These are phyloP conservation scores for Sisyra terminalis DNA, from an alignment of 2,888 invertebrate species.

Conservation along the genomic window DNA sequence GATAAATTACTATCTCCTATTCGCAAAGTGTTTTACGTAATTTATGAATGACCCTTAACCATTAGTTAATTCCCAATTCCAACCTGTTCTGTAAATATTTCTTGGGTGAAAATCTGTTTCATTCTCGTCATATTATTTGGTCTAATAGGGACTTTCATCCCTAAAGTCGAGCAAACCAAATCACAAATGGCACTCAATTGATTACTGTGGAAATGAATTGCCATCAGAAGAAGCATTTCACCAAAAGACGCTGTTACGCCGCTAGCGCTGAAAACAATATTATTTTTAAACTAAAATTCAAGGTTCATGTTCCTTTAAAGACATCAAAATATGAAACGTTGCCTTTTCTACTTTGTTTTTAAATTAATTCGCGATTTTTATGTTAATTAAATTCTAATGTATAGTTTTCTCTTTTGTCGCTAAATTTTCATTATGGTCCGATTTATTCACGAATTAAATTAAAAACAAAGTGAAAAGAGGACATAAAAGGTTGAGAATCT, in stretches of 20 bases:
- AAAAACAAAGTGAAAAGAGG: too few relatives aligned
- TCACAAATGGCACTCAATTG: conserved; percentile 88
- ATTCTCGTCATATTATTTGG: conserved; percentile 76
- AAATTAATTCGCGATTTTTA: too few relatives aligned
- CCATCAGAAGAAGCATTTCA: conserved; percentile 88
- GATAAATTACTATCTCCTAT: too few relatives aligned
- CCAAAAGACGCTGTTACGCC: conserved; percentile 82
- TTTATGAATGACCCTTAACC: conserved; percentile 2
- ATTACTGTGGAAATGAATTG: conserved; percentile 93
- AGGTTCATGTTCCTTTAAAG: too few relatives aligned
- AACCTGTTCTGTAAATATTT: conserved; percentile 91
- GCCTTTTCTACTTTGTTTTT: too few relatives aligned
- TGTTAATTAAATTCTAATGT: too few relatives aligned
- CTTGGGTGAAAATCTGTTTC: conserved; percentile 89
- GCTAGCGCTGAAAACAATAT: conserved; percentile 39
- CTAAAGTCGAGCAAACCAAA: conserved; percentile 81
- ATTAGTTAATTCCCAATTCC: not conserved
- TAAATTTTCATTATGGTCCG: too few relatives aligned
- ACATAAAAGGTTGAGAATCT: too few relatives aligned
- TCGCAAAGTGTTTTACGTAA: too few relatives aligned
- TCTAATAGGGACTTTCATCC: conserved; percentile 83
- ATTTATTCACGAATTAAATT: too few relatives aligned
- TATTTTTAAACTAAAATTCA: not conserved
- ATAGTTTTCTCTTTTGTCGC: too few relatives aligned
- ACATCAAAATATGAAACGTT: too few relatives aligned